A percentile compares a stretch with the other conserved stretches of the same genome.
Evolutionary conservation across 2,797 vertebrate species (phyloP).

Genomic region (Lates japonicus): DNA sequence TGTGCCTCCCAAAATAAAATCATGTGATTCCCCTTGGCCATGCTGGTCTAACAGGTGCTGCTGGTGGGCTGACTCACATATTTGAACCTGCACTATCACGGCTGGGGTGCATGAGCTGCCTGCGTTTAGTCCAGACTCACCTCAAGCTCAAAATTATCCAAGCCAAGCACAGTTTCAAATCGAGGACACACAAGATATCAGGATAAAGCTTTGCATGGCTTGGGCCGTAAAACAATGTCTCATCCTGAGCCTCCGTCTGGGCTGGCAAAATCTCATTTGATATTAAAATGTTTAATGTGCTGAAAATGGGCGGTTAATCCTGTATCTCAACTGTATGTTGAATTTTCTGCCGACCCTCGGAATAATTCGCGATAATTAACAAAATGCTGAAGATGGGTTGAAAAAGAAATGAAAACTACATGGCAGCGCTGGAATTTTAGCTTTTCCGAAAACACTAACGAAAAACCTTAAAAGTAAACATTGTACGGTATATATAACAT

Average conservation of each 20-base stretch:
- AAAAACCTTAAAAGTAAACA: constrained; percentile 14
- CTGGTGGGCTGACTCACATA: constrained; percentile 41
- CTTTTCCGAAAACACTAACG: too few species aligned
- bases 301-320: neutral
- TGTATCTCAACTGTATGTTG: neutral
- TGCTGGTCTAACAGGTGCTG: constrained; percentile 19
- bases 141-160: too few species aligned
- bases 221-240: neutral
- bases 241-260: too few species aligned
- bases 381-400: neutral
- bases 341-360: neutral
- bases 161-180: constrained; percentile 2
- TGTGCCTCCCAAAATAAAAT: constrained; percentile 47
- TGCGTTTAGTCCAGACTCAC: too few species aligned
- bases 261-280: neutral
- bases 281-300: neutral
- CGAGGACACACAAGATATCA: neutral
- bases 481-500: neutral
- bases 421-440: constrained; percentile 13
- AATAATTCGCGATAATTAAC: neutral
- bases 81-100: constrained; percentile 16
- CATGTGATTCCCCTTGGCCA: constrained; percentile 44
- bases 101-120: neutral
- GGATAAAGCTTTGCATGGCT: neutral
- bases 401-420: constrained; percentile 22